phyloP scores from a whole-genome alignment of 1,140 invertebrate genomes.

The Orchesella cincta region DNA sequence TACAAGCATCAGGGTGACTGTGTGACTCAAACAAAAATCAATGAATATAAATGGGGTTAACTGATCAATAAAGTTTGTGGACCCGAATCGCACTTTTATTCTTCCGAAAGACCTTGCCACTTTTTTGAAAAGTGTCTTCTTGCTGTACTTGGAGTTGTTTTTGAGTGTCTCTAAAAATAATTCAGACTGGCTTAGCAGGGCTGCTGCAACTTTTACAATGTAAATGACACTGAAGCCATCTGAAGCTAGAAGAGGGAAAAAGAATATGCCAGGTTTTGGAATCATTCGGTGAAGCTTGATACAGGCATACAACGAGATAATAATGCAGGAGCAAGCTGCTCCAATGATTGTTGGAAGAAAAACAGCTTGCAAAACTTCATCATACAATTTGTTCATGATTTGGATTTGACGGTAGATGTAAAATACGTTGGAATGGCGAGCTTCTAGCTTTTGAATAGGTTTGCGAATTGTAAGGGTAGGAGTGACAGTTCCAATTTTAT shows the following conservation, averaged over 20 bases:
- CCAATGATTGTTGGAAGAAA: background rate
- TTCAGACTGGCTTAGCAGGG: background rate
- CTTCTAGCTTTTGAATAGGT: no score
- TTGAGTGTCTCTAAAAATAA: background rate
- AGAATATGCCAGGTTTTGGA: background rate
- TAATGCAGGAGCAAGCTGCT: background rate
- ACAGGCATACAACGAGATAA: constrained; percentile 8
- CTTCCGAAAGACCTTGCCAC: background rate
- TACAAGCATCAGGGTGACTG: constrained; percentile 13
- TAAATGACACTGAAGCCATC: constrained; percentile 24
- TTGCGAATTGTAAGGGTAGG: background rate
- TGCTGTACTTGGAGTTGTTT: background rate
- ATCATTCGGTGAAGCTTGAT: background rate
- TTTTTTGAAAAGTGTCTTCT: background rate
- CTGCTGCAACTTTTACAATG: constrained; percentile 4
- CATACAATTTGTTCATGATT: background rate
- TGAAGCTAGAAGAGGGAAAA: constrained; percentile 8
- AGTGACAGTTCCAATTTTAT: no score
- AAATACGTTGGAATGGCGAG: background rate
- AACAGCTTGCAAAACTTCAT: background rate
- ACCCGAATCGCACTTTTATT: constrained; percentile 7
- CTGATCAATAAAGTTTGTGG: constrained; percentile 9
- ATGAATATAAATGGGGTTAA: constrained; percentile 2
- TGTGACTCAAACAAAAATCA: background rate
- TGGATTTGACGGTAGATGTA: background rate